These are phyloP conservation scores for Malurus alboscapulatus DNA, from an alignment of 2,113 vertebrate genomes.

Conservation along the genomic window DNA sequence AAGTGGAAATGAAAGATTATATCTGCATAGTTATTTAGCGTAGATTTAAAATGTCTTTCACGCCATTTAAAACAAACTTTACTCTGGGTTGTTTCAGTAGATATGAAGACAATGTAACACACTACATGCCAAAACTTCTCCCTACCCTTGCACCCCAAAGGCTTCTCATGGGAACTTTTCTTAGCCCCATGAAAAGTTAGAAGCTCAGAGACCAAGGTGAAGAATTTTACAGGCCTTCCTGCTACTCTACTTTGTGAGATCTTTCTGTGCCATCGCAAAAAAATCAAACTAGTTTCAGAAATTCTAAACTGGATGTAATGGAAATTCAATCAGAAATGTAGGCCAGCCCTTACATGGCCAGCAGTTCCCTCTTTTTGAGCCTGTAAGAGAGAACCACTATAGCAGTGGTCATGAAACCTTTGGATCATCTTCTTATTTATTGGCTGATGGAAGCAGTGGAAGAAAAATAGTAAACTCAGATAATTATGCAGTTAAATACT, in stretches of 20 bases:
- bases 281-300: neutral
- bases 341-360: neutral
- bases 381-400: neutral
- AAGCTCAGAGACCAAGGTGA: neutral
- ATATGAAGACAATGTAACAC: neutral
- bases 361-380: neutral
- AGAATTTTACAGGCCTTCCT: neutral
- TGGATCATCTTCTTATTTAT: neutral
- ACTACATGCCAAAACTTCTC: neutral
- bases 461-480: neutral
- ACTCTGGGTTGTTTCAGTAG: neutral
- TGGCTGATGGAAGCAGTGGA: neutral
- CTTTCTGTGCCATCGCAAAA: neutral
- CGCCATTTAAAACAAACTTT: neutral
- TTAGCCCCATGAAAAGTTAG: neutral
- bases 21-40: neutral
- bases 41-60: neutral
- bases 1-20: conserved; percentile 69
- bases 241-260: neutral
- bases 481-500: neutral
- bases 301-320: neutral
- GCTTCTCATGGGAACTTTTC: neutral
- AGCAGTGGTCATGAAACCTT: neutral
- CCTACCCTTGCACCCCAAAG: neutral
- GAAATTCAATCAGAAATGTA: neutral